Base-by-base conservation (phyloP, 35 echinoderm and acorn worm species). In the Lytechinus pictus region DNA sequence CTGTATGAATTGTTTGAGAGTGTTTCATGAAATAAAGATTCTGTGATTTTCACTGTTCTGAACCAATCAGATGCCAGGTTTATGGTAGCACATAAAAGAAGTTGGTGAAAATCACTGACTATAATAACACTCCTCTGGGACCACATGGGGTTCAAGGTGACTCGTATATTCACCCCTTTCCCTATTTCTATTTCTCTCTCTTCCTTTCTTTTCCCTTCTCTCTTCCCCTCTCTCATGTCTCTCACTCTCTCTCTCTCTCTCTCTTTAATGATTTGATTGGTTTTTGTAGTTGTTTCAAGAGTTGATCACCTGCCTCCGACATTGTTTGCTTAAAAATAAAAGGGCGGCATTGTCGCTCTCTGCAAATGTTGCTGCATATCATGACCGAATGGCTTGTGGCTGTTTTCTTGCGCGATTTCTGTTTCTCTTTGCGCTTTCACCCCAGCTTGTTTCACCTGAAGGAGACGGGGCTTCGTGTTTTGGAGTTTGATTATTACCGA, bases 351-450 rank as follows among this genome's bases (percentile, higher is more conserved):
- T 79, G 66, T 79, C 21, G 14, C 66, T 79, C 66, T 79, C 66
- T 79, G 16, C 66, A 79, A 79, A 79, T 79, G 66, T 79, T 44
- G 88, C 88, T 12, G 16, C 88, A 54, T 90, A 90, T 90, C 88
- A 90, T 90, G 88, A 44, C 29, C 44, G 88, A 54, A 90, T 90
- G 27, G 29, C 88, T 54, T 44, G 88, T 90, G 88, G 88, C 88
- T 90, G 88, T 90, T 90, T 90, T 90, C 29, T 90, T 54, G 88
- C 88, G 88, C 88, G 88, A 90, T 90, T 90, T 90, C 52, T 90
- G 88, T 90, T 90, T 90, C 88, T 90, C 19, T 90, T 90, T 90
- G 19, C 88, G 88, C 88, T 90, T 90, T 90, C 52, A 90, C 27
- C 27, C 52, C 8, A 44, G 52, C 88, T 90, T 90, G 88, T 90